Base-by-base conservation (phyloP, 2,797 vertebrate species). In the Argentina silus region DNA sequence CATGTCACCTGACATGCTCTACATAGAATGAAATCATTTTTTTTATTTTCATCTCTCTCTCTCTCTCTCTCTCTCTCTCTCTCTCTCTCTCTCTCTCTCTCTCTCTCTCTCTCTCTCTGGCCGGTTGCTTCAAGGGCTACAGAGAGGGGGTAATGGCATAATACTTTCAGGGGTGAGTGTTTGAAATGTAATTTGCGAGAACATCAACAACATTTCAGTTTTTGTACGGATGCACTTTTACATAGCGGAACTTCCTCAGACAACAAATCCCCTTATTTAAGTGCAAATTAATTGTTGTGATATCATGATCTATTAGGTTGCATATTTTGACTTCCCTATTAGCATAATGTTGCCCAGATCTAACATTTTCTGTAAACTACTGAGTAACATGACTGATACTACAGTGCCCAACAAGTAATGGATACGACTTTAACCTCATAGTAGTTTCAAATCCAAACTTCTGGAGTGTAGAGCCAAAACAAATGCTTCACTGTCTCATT, bases 11-110 rank as follows among this genome's bases (percentile, higher is more conserved):
- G 3, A 42, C 45, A 43, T 60, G 50, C 51, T 63, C n/a, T 36
- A 12, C 74, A 66, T 14, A n/a, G 47, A 65, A 14, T 17, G 19
- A 21, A 67, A 19, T 48, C 19, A 48, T n/a, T 45, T 72, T 67
- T 3, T 2, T 3, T 10, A 2, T 53, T 5, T 53, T 5, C 50
- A 53, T 53, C 11, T 15, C 50, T 53, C 4, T 36, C 27, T 36
- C 27, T 36, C 27, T 36, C 27, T 36, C 27, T 36, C 27, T 36
- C 27, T 36, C 27, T 36, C 27, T 36, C 27, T 36, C 27, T 36
- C 27, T 36, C 27, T 36, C 27, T 36, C 27, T 36, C 27, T 36
- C 27, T 36, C 27, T 36, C 27, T 36, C 27, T 36, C 27, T 36
- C 27, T 36, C 27, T 36, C 27, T 36, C 27, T 36, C 27, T 36